phyloP scores from a whole-genome alignment of 2,888 invertebrate genomes.

The Artemia sp. region DNA sequence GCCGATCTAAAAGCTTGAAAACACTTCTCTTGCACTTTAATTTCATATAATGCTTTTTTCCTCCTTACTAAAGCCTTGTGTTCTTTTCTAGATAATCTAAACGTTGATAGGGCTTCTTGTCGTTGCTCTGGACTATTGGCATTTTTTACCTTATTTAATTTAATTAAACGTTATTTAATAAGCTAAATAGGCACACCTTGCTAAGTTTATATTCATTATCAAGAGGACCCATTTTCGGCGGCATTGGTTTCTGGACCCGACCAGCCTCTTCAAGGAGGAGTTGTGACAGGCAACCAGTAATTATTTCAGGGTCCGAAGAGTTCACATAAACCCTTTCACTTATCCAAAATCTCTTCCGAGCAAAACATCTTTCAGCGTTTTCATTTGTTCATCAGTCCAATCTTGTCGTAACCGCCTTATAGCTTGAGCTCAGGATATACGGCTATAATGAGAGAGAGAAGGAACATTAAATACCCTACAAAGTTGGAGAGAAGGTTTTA shows the following conservation, averaged over 20 bases:
- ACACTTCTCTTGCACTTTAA: no score
- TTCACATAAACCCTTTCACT: slow-evolving; percentile 3
- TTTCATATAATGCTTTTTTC: no score
- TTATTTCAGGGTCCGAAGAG: slow-evolving; percentile 13
- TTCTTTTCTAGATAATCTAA: no score
- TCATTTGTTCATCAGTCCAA: slow-evolving; percentile 10
- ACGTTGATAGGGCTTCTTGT: no score
- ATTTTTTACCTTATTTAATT: no score
- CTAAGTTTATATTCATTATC: background rate
- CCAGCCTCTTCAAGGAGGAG: background rate
- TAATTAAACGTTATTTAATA: no score
- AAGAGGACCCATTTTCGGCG: background rate
- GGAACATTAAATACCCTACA: slow-evolving; percentile 2
- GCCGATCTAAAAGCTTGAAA: no score
- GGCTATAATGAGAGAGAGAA: slow-evolving; percentile 5
- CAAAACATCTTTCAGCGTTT: slow-evolving; percentile 7
- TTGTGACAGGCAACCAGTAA: background rate
- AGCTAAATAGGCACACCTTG: no score
- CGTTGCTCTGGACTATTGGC: no score
- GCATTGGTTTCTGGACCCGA: background rate
- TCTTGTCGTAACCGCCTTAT: slow-evolving; percentile 10
- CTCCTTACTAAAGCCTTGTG: no score
- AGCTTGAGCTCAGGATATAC: slow-evolving; percentile 6
- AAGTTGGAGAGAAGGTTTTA: slow-evolving; percentile 10
- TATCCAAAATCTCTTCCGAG: slow-evolving; percentile 11